phyloP scores from a whole-genome alignment of 2,797 vertebrate genomes.

The Sebastes hubbsi region DNA sequence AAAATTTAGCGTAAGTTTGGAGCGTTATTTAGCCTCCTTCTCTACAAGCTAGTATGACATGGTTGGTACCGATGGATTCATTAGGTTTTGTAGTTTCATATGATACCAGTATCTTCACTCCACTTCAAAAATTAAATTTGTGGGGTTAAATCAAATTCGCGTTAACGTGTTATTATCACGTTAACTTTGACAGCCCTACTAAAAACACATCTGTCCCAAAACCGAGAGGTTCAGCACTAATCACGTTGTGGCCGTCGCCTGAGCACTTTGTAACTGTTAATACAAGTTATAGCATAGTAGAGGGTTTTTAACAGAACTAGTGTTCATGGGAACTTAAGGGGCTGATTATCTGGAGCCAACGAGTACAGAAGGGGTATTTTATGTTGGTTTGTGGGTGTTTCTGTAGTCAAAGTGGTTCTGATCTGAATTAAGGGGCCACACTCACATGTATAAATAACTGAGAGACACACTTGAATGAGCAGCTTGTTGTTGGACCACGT shows the following conservation, averaged over 20 bases:
- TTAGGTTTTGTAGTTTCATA: no score
- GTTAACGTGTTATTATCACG: no score
- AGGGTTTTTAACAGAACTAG: neutral
- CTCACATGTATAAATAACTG: conserved; percentile 58
- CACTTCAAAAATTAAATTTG: no score
- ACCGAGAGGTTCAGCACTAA: neutral
- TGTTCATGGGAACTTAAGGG: neutral
- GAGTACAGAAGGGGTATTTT: neutral
- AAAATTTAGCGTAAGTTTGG: no score
- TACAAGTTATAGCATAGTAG: neutral
- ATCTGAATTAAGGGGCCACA: conserved; percentile 52
- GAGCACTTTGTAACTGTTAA: neutral
- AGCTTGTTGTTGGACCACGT: conserved; percentile 52
- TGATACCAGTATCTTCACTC: no score
- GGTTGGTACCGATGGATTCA: no score
- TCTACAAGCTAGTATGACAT: no score
- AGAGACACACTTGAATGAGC: conserved; percentile 8
- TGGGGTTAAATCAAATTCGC: no score
- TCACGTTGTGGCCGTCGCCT: no score
- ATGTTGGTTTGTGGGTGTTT: conserved; percentile 20
- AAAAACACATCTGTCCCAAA: neutral
- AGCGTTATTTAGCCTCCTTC: no score
- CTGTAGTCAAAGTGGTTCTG: conserved; percentile 19
- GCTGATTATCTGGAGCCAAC: neutral
- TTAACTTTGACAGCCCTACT: no score